Evolutionary conservation across 2,797 vertebrate species (phyloP).

Genomic region (Strix occidentalis): DNA sequence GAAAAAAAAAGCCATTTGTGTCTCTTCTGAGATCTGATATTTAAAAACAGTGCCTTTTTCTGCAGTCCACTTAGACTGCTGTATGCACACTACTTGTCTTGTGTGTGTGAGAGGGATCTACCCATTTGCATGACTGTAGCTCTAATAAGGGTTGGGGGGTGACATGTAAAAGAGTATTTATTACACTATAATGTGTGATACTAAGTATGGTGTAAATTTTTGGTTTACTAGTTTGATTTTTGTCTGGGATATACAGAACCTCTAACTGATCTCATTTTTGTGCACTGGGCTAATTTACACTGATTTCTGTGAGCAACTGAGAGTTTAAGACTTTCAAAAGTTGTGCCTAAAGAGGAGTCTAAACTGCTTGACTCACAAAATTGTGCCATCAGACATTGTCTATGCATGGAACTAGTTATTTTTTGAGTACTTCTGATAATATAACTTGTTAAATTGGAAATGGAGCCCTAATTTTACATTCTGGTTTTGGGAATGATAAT

Average conservation of each 20-base stretch:
- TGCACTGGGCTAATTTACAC: not conserved
- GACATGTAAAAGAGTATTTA: not conserved
- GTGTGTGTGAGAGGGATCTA: not conserved
- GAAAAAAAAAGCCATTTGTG: not conserved
- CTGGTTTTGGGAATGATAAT: not conserved
- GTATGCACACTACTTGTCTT: rapidly evolving
- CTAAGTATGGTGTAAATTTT: not conserved
- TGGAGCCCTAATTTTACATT: not conserved
- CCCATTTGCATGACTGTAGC: not conserved
- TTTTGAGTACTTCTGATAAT: not conserved
- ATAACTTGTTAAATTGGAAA: not conserved
- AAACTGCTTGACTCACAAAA: not conserved
- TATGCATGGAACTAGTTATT: not conserved
- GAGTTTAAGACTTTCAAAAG: not conserved
- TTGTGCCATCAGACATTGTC: not conserved
- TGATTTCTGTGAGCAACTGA: not conserved
- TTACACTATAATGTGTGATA: not conserved
- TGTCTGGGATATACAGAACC: not conserved
- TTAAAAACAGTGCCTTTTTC: not conserved
- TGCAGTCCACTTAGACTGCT: not conserved
- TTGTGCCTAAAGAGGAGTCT: not conserved
- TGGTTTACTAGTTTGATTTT: not conserved
- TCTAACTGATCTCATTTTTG: not conserved
- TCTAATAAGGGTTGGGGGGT: not conserved
- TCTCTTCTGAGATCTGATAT: not conserved